Evolutionary conservation across 2,888 invertebrate species (phyloP).

Genomic region (Crepidodera aurea): DNA sequence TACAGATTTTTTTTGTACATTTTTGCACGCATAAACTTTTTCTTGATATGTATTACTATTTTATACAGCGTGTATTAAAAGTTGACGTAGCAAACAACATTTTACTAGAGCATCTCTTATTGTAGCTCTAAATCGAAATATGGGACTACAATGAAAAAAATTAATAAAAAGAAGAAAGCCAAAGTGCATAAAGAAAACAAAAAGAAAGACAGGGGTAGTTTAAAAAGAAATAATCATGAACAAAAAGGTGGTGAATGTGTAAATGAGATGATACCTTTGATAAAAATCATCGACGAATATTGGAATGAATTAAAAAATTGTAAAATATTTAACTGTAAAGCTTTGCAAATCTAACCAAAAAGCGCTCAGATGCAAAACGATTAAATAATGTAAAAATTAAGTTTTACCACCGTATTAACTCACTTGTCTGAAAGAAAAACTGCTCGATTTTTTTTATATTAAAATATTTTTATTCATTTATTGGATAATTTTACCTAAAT

Average conservation of each 20-base stretch:
- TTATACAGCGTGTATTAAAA: too few relatives aligned
- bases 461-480: too few relatives aligned
- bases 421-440: too few relatives aligned
- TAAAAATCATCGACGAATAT: slow-evolving; percentile 18
- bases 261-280: slow-evolving; percentile 11
- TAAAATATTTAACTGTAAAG: slow-evolving; percentile 5
- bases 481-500: too few relatives aligned
- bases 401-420: not conserved
- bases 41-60: too few relatives aligned
- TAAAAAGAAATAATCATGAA: slow-evolving; percentile 5
- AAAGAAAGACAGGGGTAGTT: slow-evolving; percentile 7
- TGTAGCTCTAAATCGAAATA: slow-evolving; percentile 23
- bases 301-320: slow-evolving; percentile 15
- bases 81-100: too few relatives aligned
- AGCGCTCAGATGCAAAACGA: too few relatives aligned
- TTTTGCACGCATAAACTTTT: too few relatives aligned
- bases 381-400: not conserved
- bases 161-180: slow-evolving; percentile 31
- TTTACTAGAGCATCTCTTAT: too few relatives aligned
- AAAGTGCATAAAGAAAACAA: slow-evolving; percentile 19
- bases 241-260: not conserved
- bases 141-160: slow-evolving; percentile 30
- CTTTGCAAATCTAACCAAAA: not conserved
- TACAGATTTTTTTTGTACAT: too few relatives aligned
- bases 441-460: too few relatives aligned